Percentiles rank a stretch among this genome's conserved stretches.
Conservation (phyloP, 2,797 vertebrate species). For the Momotus momota region DNA sequence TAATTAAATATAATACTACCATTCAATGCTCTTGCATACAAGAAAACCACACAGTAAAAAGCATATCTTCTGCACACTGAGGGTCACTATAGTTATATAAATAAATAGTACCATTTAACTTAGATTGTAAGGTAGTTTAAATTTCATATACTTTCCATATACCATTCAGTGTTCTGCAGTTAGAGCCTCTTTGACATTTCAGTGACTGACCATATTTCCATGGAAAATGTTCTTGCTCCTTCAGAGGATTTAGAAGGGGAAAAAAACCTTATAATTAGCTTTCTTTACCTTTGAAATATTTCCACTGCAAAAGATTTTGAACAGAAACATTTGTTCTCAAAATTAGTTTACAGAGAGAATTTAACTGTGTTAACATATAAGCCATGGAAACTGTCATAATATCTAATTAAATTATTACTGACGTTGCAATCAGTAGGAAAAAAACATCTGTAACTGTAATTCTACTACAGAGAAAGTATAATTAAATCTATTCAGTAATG, state of each 20-base stretch:
- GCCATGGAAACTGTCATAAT: constrained; percentile 67
- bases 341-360: constrained; percentile 71
- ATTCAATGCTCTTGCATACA: constrained; percentile 80
- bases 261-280: constrained; percentile 62
- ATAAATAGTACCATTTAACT: constrained; percentile 84
- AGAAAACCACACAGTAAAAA: constrained; percentile 78
- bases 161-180: constrained; percentile 72
- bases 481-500: constrained; percentile 61
- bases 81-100: constrained; percentile 85
- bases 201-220: constrained; percentile 70
- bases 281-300: constrained; percentile 74
- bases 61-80: constrained; percentile 81
- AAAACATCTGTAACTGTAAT: constrained; percentile 71
- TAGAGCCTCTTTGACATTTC: constrained; percentile 66
- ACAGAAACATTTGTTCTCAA: constrained; percentile 72
- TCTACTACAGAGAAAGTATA: constrained; percentile 55
- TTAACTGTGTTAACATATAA: constrained; percentile 68
- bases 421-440: constrained; percentile 70
- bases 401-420: constrained; percentile 70
- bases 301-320: constrained; percentile 67
- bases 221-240: constrained; percentile 65
- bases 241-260: constrained; percentile 53
- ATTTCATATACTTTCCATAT: constrained; percentile 81
- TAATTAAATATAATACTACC: constrained; percentile 91
- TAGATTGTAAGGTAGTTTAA: constrained; percentile 76